These are phyloP conservation scores for Ophioninae sp. DNA, from an alignment of 2,888 invertebrate genomes.

Conservation along the genomic window DNA sequence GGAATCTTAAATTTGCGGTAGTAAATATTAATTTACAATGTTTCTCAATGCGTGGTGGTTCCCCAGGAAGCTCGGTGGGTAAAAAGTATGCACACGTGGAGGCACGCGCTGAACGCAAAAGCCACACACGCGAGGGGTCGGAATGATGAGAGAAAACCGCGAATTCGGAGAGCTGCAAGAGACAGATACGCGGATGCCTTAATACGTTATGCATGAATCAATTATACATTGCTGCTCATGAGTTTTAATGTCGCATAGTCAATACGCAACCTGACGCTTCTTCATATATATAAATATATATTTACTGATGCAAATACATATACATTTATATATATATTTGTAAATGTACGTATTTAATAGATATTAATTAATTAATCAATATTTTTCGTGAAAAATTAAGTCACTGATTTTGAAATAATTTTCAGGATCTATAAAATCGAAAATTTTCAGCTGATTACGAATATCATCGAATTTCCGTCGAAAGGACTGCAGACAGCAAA, in stretches of 20 bases:
- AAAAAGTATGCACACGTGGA: slow-evolving; percentile 50
- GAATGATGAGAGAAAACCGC: slow-evolving; percentile 53
- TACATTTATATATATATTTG: not conserved
- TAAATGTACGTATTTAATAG: not conserved
- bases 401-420: no score
- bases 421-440: no score
- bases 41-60: not conserved
- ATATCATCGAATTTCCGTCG: no score
- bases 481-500: no score
- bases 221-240: slow-evolving; percentile 72
- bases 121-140: slow-evolving; percentile 27
- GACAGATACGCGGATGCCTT: slow-evolving; percentile 74
- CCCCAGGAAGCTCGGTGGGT: not conserved
- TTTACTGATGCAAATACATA: no score
- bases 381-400: not conserved
- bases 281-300: no score
- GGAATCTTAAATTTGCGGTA: no score
- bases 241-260: slow-evolving; percentile 70
- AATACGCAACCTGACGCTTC: no score
- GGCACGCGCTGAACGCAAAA: slow-evolving; percentile 50
- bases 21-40: no score
- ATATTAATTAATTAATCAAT: not conserved
- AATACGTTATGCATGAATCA: slow-evolving; percentile 72
- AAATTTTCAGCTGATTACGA: no score
- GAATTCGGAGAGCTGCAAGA: slow-evolving; percentile 70